These are phyloP conservation scores for Montipora foliosa DNA, from an alignment of 64 coral and sea anemone genomes.

Conservation along the genomic window DNA sequence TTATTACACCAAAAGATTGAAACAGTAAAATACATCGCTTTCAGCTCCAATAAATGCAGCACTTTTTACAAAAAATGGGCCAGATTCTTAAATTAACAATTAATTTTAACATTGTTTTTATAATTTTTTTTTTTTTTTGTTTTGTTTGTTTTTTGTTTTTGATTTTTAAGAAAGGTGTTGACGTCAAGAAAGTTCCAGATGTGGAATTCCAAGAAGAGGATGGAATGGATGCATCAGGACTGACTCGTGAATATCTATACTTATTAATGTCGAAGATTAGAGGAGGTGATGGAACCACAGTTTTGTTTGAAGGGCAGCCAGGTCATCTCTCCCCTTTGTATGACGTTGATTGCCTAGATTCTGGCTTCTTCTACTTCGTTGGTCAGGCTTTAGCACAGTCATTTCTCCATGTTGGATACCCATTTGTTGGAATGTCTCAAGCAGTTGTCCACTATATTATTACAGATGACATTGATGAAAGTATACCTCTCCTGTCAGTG, in stretches of 20 bases:
- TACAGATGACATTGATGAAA: slow-evolving; percentile 24
- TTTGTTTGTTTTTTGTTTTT: too few relatives aligned
- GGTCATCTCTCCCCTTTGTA: slow-evolving; percentile 14
- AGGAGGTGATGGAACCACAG: background rate
- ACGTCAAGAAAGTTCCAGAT: slow-evolving; percentile 8
- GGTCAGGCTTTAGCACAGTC: slow-evolving; percentile 8
- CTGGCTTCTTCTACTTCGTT: background rate
- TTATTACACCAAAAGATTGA: too few relatives aligned
- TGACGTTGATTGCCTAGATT: slow-evolving; percentile 25
- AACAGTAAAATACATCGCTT: too few relatives aligned
- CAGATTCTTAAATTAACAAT: too few relatives aligned
- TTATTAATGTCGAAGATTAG: slow-evolving; percentile 12
- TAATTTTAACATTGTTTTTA: too few relatives aligned
- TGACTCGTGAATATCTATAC: too few relatives aligned
- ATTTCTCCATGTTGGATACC: background rate
- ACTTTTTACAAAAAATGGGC: too few relatives aligned
- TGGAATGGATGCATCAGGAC: too few relatives aligned
- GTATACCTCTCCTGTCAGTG: background rate
- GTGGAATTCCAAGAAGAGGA: background rate
- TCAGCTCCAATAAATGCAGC: too few relatives aligned
- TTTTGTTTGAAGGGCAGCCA: slow-evolving; percentile 19
- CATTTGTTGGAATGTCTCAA: slow-evolving; percentile 19
- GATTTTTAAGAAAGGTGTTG: background rate
- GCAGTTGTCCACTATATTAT: slow-evolving; percentile 7
- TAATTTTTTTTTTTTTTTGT: too few relatives aligned